A percentile compares a stretch with the other conserved stretches of the same genome.
Evolutionary conservation across 2,113 vertebrate genomes (phyloP).

Genomic region (Anas platyrhynchos): DNA sequence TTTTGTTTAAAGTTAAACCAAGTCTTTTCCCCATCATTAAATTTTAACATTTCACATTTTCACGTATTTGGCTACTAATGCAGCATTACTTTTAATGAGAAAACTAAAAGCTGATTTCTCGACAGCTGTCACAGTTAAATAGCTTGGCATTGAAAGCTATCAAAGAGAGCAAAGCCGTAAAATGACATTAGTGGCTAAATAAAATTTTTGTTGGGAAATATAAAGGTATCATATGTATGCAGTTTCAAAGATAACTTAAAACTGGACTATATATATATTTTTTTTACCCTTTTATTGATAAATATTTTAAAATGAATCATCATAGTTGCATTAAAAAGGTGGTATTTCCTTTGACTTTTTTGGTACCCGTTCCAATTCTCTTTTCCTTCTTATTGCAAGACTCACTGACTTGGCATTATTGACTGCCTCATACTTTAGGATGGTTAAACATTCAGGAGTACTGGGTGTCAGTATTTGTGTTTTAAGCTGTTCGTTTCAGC

Average conservation of each 20-base stretch:
- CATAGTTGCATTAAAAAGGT: not conserved
- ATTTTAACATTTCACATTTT: conserved; percentile 77
- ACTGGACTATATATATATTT: not conserved
- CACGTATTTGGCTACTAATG: conserved; percentile 75
- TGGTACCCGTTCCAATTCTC: not conserved
- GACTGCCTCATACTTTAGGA: not conserved
- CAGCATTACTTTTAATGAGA: conserved; percentile 79
- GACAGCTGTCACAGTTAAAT: conserved; percentile 75
- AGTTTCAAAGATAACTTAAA: conserved; percentile 46
- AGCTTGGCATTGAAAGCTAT: conserved; percentile 70
- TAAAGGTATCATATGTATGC: conserved; percentile 17
- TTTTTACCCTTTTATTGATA: not conserved
- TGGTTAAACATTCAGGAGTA: not conserved
- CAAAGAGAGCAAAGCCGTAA: conserved; percentile 55
- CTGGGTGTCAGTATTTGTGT: not conserved
- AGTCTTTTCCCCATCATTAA: conserved; percentile 71
- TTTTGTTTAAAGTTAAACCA: conserved; percentile 36
- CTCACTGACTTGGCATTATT: not conserved
- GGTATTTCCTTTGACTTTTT: not conserved
- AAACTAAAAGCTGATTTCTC: conserved; percentile 75
- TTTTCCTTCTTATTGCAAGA: not conserved
- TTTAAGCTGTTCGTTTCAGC: not conserved
- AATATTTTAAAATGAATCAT: conserved; percentile 2
- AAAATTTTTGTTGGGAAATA: conserved; percentile 57
- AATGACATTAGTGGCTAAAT: conserved; percentile 64